Evolutionary conservation across 2,888 invertebrate species (phyloP).

Genomic region (Volucella zonaria): DNA sequence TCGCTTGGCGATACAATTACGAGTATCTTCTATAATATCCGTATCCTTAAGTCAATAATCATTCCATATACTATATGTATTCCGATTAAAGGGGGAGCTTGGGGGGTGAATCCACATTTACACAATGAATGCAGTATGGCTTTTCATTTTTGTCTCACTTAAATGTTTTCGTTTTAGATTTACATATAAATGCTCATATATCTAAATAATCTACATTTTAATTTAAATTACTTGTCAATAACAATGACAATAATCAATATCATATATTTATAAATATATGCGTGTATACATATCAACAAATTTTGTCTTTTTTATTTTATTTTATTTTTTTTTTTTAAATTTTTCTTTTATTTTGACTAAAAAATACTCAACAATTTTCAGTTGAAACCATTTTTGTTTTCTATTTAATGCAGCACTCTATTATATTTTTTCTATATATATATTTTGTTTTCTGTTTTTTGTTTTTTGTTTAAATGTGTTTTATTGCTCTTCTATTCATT

Average conservation of each 20-base stretch:
- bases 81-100: conserved; percentile 15
- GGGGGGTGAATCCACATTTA: conserved; percentile 49
- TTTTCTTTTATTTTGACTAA: conserved; percentile 76
- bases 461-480: conserved; percentile 51
- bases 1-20: conserved; percentile 61
- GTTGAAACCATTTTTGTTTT: conserved; percentile 82
- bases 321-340: conserved; percentile 39
- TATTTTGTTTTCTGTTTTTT: conserved; percentile 74
- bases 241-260: conserved; percentile 70
- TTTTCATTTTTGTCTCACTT: conserved; percentile 12
- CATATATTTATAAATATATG: conserved; percentile 68
- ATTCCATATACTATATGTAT: conserved; percentile 30
- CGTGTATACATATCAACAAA: conserved; percentile 72
- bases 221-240: conserved; percentile 69
- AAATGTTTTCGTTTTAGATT: conserved; percentile 28
- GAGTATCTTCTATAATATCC: conserved; percentile 18
- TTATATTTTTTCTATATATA: conserved; percentile 38
- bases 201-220: conserved; percentile 70
- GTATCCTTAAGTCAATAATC: conserved; percentile 20
- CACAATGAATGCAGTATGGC: conserved; percentile 36
- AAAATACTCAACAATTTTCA: conserved; percentile 83
- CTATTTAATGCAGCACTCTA: conserved; percentile 72
- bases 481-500: conserved; percentile 59
- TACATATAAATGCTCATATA: conserved; percentile 68
- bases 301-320: conserved; percentile 57